A percentile compares a stretch with the other conserved stretches of the same genome.
Conservation (phyloP, 2,113 vertebrate species). For the Eclectus roratus region DNA sequence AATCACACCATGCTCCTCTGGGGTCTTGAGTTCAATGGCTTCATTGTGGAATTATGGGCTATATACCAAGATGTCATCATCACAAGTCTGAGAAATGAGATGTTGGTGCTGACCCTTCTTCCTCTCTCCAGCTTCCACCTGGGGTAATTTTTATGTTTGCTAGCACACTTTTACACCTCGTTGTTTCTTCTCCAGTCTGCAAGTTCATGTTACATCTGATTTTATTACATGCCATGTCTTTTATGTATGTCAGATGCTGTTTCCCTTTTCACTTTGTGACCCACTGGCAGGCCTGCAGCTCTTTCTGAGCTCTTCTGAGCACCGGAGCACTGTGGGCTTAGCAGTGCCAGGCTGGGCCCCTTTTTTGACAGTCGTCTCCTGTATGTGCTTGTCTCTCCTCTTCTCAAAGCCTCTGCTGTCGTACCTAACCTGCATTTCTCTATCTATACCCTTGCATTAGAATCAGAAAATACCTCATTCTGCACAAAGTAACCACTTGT, state of each 20-base stretch:
- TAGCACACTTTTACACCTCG: background rate
- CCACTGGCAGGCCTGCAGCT: background rate
- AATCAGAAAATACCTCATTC: background rate
- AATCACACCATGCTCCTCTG: background rate
- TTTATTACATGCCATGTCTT: background rate
- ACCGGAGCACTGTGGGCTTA: fast-evolving
- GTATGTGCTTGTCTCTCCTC: background rate
- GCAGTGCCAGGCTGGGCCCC: fast-evolving
- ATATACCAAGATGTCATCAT: background rate
- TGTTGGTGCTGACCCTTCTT: background rate
- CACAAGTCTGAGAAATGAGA: background rate
- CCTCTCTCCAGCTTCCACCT: background rate
- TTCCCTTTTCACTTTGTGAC: background rate
- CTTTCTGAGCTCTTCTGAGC: background rate
- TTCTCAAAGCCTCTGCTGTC: background rate
- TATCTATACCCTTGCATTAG: background rate
- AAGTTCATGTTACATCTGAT: background rate
- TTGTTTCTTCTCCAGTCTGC: background rate
- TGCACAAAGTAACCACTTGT: background rate
- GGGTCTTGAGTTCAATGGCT: background rate
- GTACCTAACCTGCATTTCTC: background rate
- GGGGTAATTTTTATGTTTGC: background rate
- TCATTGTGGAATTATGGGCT: background rate
- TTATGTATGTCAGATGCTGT: background rate
- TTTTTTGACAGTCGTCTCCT: background rate